Base-by-base conservation (phyloP, 35 echinoderm and acorn worm genomes). In the Lytechinus variegatus region DNA sequence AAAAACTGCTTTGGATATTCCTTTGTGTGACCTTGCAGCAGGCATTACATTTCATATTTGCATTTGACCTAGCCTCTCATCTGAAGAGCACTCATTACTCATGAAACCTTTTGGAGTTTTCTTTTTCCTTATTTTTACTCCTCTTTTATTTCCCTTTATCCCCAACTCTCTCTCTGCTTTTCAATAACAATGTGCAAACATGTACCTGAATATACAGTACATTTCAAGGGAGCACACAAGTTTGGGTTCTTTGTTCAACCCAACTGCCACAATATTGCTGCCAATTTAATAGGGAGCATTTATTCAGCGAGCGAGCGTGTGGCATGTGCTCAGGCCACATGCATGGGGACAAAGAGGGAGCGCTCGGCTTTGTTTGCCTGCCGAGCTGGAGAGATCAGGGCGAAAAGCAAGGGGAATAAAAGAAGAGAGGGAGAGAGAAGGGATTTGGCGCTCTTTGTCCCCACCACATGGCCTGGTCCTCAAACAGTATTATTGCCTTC, bases 31-130 rank as follows among this genome's bases (percentile, higher is more conserved):
- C 66, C 16, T 5, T 79, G 8, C 66, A 79, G 66, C 5, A 79
- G 66, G 66, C 66, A 79, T 79, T 79, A 21, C 66, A 79, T 79
- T 79, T 79, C 66, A 79, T 79, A 79, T 79, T 79, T 79, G 66
- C 66, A 79, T 79, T 79, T 24, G 4, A n/a, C 19, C 66, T 79
- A n/a, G 66, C 66, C 6, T 16, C n/a, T 79, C 66, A n/a, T n/a
- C 66, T 79, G 66, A 79, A 24, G 16, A 79, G 19, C 66, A 79
- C n/a, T 79, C 19, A 79, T 79, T 79, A 19, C 66, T 79, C 14
- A 44, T 79, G 66, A 16, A 79, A 79, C 66, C 66, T 6, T 24
- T 79, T 44, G 6, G 16, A 24, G 21, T 79, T 79, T 79, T 79
- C 66, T 79, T 79, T 79, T 79, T 16, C 19, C 66, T n/a, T n/a